A percentile compares a stretch with the other conserved stretches of the same genome.
phyloP scores from a whole-genome alignment of 30 jellyfish, hydroid and myxozoan species.

The Aurelia aurita complex sp. Pacific region DNA sequence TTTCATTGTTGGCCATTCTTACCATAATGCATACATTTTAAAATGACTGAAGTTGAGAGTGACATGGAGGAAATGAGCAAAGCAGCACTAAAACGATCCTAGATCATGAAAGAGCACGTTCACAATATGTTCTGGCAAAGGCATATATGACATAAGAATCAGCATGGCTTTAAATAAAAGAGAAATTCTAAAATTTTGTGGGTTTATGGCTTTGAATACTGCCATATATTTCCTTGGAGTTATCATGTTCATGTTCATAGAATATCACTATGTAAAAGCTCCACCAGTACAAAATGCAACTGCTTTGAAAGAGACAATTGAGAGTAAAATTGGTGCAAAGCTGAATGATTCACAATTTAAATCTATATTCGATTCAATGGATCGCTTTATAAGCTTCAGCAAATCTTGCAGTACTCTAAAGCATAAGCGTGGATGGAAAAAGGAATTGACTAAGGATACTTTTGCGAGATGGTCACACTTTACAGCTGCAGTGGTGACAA shows the following conservation, averaged over 20 bases:
- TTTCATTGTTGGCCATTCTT: too few relatives aligned
- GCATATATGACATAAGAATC: too few relatives aligned
- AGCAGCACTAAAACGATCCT: too few relatives aligned
- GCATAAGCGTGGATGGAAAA: conserved; percentile 17
- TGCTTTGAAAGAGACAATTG: not conserved
- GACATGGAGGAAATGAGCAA: too few relatives aligned
- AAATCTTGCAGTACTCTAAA: conserved; percentile 8
- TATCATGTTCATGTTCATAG: conserved; percentile 27
- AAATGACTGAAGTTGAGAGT: too few relatives aligned
- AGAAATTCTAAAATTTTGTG: not conserved
- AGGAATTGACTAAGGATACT: not conserved
- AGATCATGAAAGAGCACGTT: too few relatives aligned
- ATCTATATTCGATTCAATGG: not conserved
- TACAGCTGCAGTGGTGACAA: conserved; percentile 29
- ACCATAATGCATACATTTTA: too few relatives aligned
- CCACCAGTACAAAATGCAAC: not conserved
- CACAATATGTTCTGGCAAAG: too few relatives aligned
- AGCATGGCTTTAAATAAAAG: too few relatives aligned
- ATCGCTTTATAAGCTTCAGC: not conserved
- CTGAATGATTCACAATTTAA: conserved; percentile 3
- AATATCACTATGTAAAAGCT: not conserved
- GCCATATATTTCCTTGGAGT: conserved; percentile 2
- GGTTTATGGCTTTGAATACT: not conserved
- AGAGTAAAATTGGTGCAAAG: not conserved
- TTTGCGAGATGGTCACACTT: conserved; percentile 34